Evolutionary conservation across 2,797 vertebrate genomes (phyloP), one percentile per base, ranked within the genome.

Genomic region (Anguilla megastoma): DNA sequence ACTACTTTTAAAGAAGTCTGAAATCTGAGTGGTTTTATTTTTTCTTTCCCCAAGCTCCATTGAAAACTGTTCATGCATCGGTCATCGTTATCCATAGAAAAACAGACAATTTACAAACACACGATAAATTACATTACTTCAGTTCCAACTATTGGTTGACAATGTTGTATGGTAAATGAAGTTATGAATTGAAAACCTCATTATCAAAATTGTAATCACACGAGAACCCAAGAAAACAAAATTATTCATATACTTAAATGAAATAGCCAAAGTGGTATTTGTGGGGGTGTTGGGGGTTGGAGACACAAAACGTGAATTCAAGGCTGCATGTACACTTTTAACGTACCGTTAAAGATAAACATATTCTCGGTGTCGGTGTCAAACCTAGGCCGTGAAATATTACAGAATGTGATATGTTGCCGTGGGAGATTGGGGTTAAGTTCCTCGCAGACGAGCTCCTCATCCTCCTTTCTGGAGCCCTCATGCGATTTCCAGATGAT

Each of bases 361-460:
- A 86, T 80, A 76, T 88, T 85, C 7, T 71, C 79, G 24, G 79
- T 50, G 74, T 16, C 18, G 60, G 79, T 83, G 87, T 80, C 45
- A 80, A 58, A 88, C 88, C 54, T 76, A 76, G 74, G 54, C 60
- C n/a, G 33, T 85, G 80, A 88, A 91, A 89, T 87, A 89, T 88
- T 88, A 86, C 88, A 88, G 89, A 88, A 88, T 71, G 86, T 87
- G 88, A 88, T 89, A 86, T 84, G 86, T 87, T 87, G 88, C 87
- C 71, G 80, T 36, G 80, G 84, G 50, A 80, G 83, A 88, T 79
- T 27, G 71, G 87, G 88, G 88, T 86, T 86, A 86, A 66, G 71
- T 83, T 58, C 85, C 60, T 71, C 56, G 30, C 80, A 88, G 60
- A 48, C 76, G n/a, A 45, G 24, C 50, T 79, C 45, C 54, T 71